Evolutionary conservation across 2,888 invertebrate species (phyloP).

Genomic region (Scelioninae gen. 1): DNA sequence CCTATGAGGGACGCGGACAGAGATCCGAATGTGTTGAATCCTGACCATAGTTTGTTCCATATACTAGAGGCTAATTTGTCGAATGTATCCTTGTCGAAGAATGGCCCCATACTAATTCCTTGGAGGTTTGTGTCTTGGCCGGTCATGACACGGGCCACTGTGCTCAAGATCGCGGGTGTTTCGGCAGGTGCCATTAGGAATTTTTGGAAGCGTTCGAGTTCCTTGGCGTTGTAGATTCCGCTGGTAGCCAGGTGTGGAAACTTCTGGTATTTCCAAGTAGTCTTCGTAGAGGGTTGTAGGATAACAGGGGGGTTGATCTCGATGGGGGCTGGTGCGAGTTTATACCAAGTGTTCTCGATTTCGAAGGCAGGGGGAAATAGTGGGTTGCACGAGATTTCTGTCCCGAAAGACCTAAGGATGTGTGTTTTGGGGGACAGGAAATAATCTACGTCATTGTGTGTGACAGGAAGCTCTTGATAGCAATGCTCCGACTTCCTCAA

Average conservation of each 20-base stretch:
- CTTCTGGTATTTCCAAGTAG: not conserved
- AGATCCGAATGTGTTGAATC: conserved; percentile 3
- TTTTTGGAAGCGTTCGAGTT: not conserved
- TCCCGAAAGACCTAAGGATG: conserved; percentile 69
- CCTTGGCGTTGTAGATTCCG: conserved; percentile 9
- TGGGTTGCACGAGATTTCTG: not conserved
- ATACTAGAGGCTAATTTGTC: not conserved
- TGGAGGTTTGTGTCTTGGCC: not conserved
- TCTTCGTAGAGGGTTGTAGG: not conserved
- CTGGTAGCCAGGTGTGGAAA: not conserved
- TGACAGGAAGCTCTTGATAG: no score
- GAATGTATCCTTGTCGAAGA: conserved; percentile 4
- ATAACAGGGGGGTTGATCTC: not conserved
- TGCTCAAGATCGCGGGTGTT: conserved; percentile 1
- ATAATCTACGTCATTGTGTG: not conserved
- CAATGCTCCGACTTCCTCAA: conserved; percentile 56
- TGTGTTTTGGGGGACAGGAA: conserved; percentile 69
- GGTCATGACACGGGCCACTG: not conserved
- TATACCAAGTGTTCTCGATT: no score
- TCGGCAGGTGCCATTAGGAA: conserved; percentile 17
- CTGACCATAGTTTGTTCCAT: conserved; percentile 14
- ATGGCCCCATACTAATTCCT: not conserved
- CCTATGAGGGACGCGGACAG: no score
- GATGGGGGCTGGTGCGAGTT: not conserved
- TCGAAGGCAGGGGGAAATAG: no score